These are phyloP conservation scores for Polypedilum pembai DNA, from an alignment of 1,140 invertebrate species.

Conservation along the genomic window DNA sequence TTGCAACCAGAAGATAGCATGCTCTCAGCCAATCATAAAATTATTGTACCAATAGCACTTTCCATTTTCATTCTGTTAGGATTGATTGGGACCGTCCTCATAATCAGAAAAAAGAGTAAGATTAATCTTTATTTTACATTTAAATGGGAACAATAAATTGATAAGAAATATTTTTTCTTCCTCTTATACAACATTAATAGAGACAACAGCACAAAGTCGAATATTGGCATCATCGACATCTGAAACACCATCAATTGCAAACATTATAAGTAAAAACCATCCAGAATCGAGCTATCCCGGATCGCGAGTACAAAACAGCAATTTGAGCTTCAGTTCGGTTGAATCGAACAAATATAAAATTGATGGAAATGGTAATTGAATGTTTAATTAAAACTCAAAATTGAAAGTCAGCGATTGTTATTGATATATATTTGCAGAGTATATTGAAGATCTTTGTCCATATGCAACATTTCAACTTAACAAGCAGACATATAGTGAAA, in stretches of 20 bases:
- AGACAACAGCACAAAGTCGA: conserved; percentile 38
- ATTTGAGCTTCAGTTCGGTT: conserved; percentile 36
- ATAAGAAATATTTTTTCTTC: background rate
- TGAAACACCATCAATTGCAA: conserved; percentile 62
- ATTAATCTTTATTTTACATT: conserved; percentile 31
- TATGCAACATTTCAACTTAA: conserved; percentile 85
- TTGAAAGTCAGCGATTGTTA: background rate
- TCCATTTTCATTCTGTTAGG: conserved; percentile 58
- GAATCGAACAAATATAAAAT: conserved; percentile 49
- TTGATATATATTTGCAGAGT: conserved; percentile 48
- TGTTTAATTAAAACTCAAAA: background rate
- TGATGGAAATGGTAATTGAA: conserved; percentile 42
- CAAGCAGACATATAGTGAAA: conserved; percentile 76
- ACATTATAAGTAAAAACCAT: conserved; percentile 67
- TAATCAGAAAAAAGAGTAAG: conserved; percentile 59
- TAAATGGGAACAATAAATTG: background rate
- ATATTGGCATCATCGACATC: conserved; percentile 42
- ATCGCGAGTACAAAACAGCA: conserved; percentile 47
- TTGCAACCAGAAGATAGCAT: conserved; percentile 52
- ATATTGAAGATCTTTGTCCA: conserved; percentile 84
- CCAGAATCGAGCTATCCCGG: conserved; percentile 65
- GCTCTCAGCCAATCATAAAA: conserved; percentile 61
- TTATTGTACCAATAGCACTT: conserved; percentile 59
- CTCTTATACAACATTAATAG: conserved; percentile 31
- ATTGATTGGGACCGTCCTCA: conserved; percentile 52